Evolutionary conservation across 2,113 vertebrate genomes (phyloP), one percentile per base, ranked within the genome.

Genomic region (Glaucidium brasilianum): DNA sequence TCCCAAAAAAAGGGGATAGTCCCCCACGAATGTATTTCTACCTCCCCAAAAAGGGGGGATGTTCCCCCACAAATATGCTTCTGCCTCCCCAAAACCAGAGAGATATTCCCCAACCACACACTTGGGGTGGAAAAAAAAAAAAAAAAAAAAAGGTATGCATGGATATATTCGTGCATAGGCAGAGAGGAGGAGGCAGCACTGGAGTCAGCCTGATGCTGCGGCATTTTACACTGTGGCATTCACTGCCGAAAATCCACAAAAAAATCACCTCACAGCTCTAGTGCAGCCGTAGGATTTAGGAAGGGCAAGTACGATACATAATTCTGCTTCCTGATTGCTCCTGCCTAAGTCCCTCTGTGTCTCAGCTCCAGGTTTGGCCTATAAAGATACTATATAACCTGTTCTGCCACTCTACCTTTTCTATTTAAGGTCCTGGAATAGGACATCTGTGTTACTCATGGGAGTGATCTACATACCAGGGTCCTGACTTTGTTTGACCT

Each of bases 271-370:
- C 8, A 49, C 21, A 17, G 18, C 2, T 5, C 77, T 12, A 2
- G 17, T 2, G 35, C 21, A 5, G 52, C 74, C 5, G 7, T 1
- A 18, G 26, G 12, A 2, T 15, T 32, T 12, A 9, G 68, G 47
- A 22, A 29, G 4, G 9, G 13, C 41, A 15, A 37, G 8, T 11
- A 14, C 4, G 0, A 8, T 3, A 4, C 18, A 0, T 4, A n/a
- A 9, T 27, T 29, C 26, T 66, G 76, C 63, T 43, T 47, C 60
- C 64, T 0, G 11, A 4, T 18, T 12, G 18, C 34, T 55, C 37
- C 50, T 20, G 59, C 21, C 0, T 12, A 5, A 25, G 7, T 13
- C 50, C 8, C 35, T 41, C 11, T 1, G 1, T 15, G 21, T 18
- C 81, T 34, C 86, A 34, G 59, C 60, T 32, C 19, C 15, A 32